Conservation (phyloP, 2,797 vertebrate species). For the Tympanoctomys barrerae region DNA sequence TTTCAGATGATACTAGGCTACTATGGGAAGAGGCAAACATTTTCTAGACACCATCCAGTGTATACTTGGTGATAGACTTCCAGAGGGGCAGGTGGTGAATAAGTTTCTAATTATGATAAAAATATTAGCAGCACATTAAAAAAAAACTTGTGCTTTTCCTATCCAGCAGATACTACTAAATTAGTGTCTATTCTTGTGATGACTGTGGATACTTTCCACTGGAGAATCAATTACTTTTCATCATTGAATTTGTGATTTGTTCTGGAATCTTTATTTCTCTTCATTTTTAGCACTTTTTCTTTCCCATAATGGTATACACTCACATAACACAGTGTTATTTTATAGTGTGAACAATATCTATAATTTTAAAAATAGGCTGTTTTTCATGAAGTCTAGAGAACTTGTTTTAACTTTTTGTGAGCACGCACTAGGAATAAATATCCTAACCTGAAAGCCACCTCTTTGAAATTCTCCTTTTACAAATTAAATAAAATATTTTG, state of each 20-base stretch:
- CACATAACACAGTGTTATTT: background rate
- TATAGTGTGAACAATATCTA: background rate
- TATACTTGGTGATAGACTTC: background rate
- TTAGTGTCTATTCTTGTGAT: constrained; percentile 28
- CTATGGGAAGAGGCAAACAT: background rate
- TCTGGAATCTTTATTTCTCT: background rate
- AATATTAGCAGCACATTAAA: constrained; percentile 18
- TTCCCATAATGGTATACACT: background rate
- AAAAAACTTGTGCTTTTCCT: constrained; percentile 24
- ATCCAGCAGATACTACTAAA: constrained; percentile 32
- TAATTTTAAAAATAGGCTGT: background rate
- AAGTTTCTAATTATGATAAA: constrained; percentile 43
- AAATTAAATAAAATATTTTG: background rate
- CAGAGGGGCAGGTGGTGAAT: background rate
- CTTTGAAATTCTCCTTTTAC: constrained; percentile 1
- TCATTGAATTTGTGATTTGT: background rate
- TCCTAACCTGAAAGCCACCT: background rate
- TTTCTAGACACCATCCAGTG: background rate
- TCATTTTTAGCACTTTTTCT: background rate
- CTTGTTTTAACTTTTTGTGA: constrained; percentile 4
- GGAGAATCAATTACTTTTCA: constrained; percentile 10
- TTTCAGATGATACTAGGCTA: background rate
- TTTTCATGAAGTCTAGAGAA: background rate
- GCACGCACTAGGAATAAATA: background rate
- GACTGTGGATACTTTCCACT: background rate